phyloP scores from a whole-genome alignment of 2,113 vertebrate species.

The Albula glossodonta region DNA sequence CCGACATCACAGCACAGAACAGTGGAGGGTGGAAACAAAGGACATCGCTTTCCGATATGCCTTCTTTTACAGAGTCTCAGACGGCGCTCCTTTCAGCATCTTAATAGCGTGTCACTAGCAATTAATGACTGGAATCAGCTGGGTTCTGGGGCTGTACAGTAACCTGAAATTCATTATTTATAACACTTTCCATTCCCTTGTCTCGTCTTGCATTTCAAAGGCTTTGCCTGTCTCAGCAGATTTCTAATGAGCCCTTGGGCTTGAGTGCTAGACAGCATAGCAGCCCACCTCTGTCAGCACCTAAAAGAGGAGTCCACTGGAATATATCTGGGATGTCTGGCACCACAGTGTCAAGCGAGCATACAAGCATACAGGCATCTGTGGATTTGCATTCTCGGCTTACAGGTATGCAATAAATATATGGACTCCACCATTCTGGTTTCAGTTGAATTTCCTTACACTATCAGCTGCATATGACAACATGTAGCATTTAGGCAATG shows the following conservation, averaged over 20 bases:
- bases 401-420: neutral
- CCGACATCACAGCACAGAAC: slow-evolving; percentile 30
- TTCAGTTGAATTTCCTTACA: neutral
- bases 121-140: slow-evolving; percentile 56
- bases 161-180: slow-evolving; percentile 66
- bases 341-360: neutral
- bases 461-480: neutral
- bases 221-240: slow-evolving; percentile 39
- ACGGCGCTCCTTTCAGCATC: slow-evolving; percentile 45
- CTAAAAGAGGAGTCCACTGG: slow-evolving; percentile 14
- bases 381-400: neutral
- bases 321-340: neutral
- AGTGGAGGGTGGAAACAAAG: slow-evolving; percentile 44
- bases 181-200: slow-evolving; percentile 41
- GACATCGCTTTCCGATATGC: slow-evolving; percentile 35
- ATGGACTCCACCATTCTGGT: neutral
- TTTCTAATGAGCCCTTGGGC: slow-evolving; percentile 40
- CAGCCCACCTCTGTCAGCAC: slow-evolving; percentile 25
- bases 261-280: slow-evolving; percentile 19
- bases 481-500: neutral
- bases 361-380: neutral
- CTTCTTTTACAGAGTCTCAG: slow-evolving; percentile 36
- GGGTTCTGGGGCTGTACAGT: slow-evolving; percentile 40
- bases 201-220: slow-evolving; percentile 57
- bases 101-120: slow-evolving; percentile 62